Conservation (phyloP, 1,140 invertebrate genomes). For the Zaprionus africanus region DNA sequence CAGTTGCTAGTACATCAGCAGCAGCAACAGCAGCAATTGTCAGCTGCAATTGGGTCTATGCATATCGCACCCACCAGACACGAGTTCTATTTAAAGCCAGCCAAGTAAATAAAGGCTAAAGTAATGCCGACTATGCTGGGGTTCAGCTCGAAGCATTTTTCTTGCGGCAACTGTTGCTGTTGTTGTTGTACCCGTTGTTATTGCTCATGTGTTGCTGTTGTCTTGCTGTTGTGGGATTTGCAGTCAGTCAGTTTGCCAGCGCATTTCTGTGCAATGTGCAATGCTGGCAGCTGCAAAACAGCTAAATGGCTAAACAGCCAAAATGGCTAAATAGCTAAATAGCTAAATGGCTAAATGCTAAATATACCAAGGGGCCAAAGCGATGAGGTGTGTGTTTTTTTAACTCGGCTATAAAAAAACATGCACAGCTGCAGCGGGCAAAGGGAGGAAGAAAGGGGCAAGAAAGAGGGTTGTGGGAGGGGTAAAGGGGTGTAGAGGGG, state of each 20-base stretch:
- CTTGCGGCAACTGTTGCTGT: slow-evolving; percentile 7
- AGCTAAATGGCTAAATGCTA: slow-evolving; percentile 56
- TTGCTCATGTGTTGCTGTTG: neutral
- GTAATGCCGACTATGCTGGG: slow-evolving; percentile 21
- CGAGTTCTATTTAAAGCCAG: slow-evolving; percentile 31
- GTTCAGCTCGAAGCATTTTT: slow-evolving; percentile 22
- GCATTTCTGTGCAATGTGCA: slow-evolving; percentile 71
- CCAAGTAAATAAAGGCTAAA: slow-evolving; percentile 20
- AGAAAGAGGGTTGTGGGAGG: neutral
- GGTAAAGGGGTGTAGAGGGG: no score
- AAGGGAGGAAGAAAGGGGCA: slow-evolving; percentile 1
- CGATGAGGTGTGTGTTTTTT: slow-evolving; percentile 51
- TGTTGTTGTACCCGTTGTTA: neutral
- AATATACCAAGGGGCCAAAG: slow-evolving; percentile 61
- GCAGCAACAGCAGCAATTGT: neutral
- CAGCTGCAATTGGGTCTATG: slow-evolving; percentile 31
- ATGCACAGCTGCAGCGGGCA: slow-evolving; percentile 61
- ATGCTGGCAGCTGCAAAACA: slow-evolving; percentile 52
- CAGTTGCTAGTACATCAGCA: neutral
- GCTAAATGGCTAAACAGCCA: slow-evolving; percentile 14
- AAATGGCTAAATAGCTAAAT: slow-evolving; percentile 40
- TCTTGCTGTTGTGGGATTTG: slow-evolving; percentile 21
- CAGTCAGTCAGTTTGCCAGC: slow-evolving; percentile 51
- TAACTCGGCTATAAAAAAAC: slow-evolving; percentile 69
- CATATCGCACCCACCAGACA: slow-evolving; percentile 21